Conservation (phyloP, 2,113 vertebrate species). For the Grus americana region DNA sequence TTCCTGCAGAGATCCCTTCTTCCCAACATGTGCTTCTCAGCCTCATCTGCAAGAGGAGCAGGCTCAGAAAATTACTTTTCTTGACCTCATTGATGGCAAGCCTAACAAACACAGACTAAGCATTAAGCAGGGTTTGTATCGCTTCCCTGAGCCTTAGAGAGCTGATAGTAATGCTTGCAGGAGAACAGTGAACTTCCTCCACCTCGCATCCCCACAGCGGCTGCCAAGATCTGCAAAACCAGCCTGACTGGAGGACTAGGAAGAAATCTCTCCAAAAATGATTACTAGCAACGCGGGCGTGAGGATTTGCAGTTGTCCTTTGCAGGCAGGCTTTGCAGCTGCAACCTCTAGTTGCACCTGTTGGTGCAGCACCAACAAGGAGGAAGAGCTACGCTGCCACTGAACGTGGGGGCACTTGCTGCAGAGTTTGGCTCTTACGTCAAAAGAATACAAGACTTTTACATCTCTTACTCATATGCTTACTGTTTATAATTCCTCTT, state of each 20-base stretch:
- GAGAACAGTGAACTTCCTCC: not conserved
- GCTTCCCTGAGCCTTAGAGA: not conserved
- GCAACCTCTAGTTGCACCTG: accelerated
- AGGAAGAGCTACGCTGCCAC: not conserved
- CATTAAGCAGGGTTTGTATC: not conserved
- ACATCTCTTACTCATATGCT: not conserved
- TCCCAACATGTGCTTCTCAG: not conserved
- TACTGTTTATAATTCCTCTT: not conserved
- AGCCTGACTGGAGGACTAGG: not conserved
- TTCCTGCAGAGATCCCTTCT: not conserved
- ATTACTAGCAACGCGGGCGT: not conserved
- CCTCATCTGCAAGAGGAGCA: not conserved
- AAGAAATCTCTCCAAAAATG: not conserved
- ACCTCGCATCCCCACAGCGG: accelerated
- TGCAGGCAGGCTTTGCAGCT: not conserved
- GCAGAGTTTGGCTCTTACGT: not conserved
- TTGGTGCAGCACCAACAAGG: accelerated
- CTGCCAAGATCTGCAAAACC: not conserved
- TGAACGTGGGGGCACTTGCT: not conserved
- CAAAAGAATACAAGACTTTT: not conserved
- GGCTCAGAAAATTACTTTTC: not conserved
- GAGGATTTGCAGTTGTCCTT: not conserved
- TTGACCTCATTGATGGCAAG: not conserved
- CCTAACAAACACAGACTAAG: not conserved
- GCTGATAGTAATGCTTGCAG: accelerated